These are phyloP conservation scores for Abramis brama DNA, from an alignment of 2,113 vertebrate genomes.

Conservation along the genomic window DNA sequence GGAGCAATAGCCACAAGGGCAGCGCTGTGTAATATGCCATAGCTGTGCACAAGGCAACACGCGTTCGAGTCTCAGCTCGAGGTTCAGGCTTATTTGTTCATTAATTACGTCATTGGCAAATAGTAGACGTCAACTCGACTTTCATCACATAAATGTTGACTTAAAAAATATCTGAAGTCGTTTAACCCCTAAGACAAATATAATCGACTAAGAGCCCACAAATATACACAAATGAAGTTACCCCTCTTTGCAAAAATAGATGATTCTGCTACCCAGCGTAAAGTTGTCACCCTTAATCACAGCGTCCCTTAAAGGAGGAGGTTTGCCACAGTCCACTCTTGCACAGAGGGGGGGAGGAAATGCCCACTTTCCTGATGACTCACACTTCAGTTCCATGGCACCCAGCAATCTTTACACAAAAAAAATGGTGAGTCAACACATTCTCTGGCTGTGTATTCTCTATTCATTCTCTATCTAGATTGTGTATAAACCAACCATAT, in stretches of 20 bases:
- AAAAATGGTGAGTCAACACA: neutral
- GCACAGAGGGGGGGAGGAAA: conserved; percentile 80
- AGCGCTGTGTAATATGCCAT: too few relatives aligned
- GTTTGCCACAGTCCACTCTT: conserved; percentile 81
- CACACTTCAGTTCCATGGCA: conserved; percentile 81
- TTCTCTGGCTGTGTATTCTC: neutral
- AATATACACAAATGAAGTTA: conserved; percentile 70
- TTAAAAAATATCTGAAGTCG: too few relatives aligned
- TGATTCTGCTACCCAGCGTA: conserved; percentile 84
- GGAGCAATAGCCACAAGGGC: too few relatives aligned
- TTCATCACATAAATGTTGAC: too few relatives aligned
- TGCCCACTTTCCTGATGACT: conserved; percentile 87
- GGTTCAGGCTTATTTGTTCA: too few relatives aligned
- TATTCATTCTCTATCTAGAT: neutral
- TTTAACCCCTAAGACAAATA: neutral
- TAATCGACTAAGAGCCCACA: neutral
- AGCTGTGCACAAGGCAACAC: too few relatives aligned
- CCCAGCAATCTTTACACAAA: conserved; percentile 85
- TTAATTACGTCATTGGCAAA: too few relatives aligned
- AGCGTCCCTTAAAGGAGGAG: conserved; percentile 84
- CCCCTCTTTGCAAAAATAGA: conserved; percentile 95
- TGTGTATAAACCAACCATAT: neutral
- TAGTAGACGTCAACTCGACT: too few relatives aligned
- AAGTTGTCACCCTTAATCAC: conserved; percentile 80
- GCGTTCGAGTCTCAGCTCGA: too few relatives aligned